These are phyloP conservation scores for Strigamia maritima DNA, from an alignment of 2,888 invertebrate species.

Conservation along the genomic window DNA sequence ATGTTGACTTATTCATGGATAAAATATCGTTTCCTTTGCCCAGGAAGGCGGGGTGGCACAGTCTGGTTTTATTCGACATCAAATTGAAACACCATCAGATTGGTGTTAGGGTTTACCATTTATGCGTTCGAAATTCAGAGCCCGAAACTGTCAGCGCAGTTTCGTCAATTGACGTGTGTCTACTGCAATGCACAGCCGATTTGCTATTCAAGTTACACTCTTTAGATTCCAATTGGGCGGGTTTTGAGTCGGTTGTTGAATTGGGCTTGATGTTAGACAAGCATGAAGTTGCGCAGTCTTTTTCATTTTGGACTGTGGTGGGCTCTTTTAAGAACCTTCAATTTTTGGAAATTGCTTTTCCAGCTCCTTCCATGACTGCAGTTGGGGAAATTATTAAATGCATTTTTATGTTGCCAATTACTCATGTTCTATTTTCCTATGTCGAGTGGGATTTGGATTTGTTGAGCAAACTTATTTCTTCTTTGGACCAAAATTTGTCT, in stretches of 20 bases:
- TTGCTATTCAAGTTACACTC: not conserved
- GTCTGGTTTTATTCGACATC: constrained; percentile 2
- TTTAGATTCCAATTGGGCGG: not conserved
- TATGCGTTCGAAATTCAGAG: not conserved
- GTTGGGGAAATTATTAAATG: not conserved
- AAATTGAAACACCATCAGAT: not conserved
- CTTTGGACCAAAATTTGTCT: not conserved
- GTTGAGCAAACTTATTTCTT: not conserved
- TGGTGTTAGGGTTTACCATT: not conserved
- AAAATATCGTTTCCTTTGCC: not conserved
- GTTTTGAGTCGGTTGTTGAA: not conserved
- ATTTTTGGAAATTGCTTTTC: not conserved
- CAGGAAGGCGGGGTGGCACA: not conserved
- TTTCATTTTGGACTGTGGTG: not conserved
- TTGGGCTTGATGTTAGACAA: not conserved
- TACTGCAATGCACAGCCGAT: not conserved
- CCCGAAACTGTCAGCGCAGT: not conserved
- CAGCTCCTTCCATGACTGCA: not conserved
- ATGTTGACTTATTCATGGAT: not conserved
- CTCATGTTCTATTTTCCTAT: not conserved
- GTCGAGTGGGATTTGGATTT: constrained; percentile 7
- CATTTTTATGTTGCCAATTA: not conserved
- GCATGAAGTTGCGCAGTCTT: not conserved
- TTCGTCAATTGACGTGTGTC: not conserved
- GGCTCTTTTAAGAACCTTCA: not conserved